phyloP scores from a whole-genome alignment of 35 echinoderm and acorn worm species.

The Strongylocentrotus purpuratus region DNA sequence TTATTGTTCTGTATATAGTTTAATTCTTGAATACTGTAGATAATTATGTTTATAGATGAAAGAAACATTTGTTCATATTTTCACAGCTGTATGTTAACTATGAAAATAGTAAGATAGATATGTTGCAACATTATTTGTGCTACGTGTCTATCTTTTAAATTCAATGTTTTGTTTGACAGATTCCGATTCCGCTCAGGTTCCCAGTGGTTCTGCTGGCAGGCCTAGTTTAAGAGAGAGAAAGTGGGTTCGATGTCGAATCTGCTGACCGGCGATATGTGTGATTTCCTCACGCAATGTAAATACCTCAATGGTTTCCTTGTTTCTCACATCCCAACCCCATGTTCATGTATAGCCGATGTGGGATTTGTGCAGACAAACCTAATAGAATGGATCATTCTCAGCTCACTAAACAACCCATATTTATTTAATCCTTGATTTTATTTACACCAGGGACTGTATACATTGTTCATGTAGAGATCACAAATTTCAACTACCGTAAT shows the following conservation, averaged over 20 bases:
- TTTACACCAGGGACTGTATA: not conserved
- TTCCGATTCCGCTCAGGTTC: not conserved
- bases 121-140: not conserved
- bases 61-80: too few relatives aligned
- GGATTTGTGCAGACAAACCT: not conserved
- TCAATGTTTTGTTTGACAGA: not conserved
- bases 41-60: too few relatives aligned
- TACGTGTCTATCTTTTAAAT: not conserved
- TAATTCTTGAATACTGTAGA: too few relatives aligned
- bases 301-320: not conserved
- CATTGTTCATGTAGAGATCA: not conserved
- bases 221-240: slow-evolving; percentile 28
- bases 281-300: not conserved
- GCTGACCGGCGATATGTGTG: slow-evolving; percentile 21
- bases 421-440: not conserved
- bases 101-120: too few relatives aligned
- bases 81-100: too few relatives aligned
- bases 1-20: too few relatives aligned
- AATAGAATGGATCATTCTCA: not conserved
- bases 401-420: not conserved
- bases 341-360: not conserved
- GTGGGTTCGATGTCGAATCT: slow-evolving; percentile 51
- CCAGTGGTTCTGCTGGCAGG: not conserved
- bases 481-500: not conserved
- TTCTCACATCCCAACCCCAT: not conserved